Evolutionary conservation across 2,888 invertebrate genomes (phyloP).

Genomic region (Scaeva pyrastri): DNA sequence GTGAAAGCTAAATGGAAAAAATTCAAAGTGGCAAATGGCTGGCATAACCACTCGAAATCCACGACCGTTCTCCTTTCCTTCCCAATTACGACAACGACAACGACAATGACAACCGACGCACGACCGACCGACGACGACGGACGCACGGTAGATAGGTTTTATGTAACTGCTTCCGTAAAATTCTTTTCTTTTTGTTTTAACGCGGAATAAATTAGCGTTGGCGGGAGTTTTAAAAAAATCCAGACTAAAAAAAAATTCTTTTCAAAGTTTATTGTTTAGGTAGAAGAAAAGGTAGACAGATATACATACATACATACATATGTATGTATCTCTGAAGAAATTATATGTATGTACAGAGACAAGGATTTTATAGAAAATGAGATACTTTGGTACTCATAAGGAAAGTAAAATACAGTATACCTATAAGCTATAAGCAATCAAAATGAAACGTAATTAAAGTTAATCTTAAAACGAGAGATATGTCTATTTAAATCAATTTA

Average conservation of each 20-base stretch:
- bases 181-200: constrained; percentile 17
- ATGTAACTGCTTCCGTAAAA: constrained; percentile 8
- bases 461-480: too few relatives aligned
- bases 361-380: not conserved
- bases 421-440: too few relatives aligned
- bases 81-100: not conserved
- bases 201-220: constrained; percentile 14
- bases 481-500: too few relatives aligned
- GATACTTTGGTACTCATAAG: not conserved
- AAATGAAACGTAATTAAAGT: too few relatives aligned
- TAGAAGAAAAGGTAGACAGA: too few relatives aligned
- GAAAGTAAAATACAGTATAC: too few relatives aligned
- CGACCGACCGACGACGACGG: too few relatives aligned
- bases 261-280: not conserved
- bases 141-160: too few relatives aligned
- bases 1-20: constrained; percentile 16
- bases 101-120: too few relatives aligned
- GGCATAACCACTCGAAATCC: constrained; percentile 31
- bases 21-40: constrained; percentile 36
- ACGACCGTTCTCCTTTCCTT: not conserved
- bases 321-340: too few relatives aligned
- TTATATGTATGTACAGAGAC: too few relatives aligned
- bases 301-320: too few relatives aligned
- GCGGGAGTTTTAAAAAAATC: not conserved
- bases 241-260: not conserved